phyloP scores from a whole-genome alignment of 2,113 vertebrate species.

The Chiloscyllium plagiosum region DNA sequence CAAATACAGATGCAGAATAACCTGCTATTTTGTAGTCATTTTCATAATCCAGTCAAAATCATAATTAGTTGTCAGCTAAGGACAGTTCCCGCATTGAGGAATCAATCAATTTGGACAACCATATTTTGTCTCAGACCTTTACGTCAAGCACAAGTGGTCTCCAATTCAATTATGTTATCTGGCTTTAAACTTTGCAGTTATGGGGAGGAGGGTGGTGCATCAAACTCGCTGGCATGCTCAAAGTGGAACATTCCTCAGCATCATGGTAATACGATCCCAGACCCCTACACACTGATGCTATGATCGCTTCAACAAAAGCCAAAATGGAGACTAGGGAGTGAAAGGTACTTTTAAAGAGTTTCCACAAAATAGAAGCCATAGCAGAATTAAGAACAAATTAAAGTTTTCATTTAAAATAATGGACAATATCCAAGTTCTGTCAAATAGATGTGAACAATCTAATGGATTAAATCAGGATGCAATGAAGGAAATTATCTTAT shows the following conservation, averaged over 20 bases:
- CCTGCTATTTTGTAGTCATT: background rate
- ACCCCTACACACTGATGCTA: background rate
- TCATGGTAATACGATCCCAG: background rate
- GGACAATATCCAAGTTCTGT: background rate
- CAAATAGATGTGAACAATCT: background rate
- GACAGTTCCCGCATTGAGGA: background rate
- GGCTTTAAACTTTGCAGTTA: background rate
- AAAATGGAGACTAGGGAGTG: background rate
- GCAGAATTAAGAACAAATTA: background rate
- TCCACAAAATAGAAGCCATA: background rate
- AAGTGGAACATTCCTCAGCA: background rate
- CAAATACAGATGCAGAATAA: background rate
- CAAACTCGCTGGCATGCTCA: background rate
- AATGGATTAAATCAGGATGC: background rate
- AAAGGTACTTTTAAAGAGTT: background rate
- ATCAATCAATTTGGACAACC: background rate
- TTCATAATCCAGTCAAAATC: background rate
- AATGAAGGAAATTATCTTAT: background rate
- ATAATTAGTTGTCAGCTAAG: background rate
- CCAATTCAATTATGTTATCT: background rate
- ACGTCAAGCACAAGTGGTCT: background rate
- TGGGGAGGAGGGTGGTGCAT: background rate
- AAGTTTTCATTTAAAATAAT: background rate
- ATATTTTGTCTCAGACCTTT: background rate
- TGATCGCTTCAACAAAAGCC: background rate